These are phyloP conservation scores for Noturus placidus DNA, from an alignment of 2,113 vertebrate species.

Conservation along the genomic window DNA sequence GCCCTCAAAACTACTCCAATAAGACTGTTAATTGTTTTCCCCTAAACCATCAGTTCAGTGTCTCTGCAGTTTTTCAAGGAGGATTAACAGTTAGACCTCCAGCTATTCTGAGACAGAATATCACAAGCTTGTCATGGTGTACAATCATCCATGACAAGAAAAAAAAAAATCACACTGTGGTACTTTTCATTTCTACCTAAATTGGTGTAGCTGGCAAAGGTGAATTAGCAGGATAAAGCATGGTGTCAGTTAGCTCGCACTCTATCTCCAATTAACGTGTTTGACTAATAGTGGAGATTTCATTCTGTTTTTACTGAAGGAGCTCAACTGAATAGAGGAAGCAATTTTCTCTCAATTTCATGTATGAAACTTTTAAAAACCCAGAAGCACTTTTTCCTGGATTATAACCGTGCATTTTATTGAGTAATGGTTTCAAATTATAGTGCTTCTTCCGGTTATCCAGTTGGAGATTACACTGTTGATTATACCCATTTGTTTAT, in stretches of 20 bases:
- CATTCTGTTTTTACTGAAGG: neutral
- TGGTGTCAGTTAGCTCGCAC: neutral
- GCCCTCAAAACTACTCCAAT: too few relatives aligned
- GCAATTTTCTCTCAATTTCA: neutral
- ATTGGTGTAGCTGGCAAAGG: neutral
- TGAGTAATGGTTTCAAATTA: neutral
- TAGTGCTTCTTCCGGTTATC: neutral
- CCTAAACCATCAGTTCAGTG: neutral
- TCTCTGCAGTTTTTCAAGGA: neutral
- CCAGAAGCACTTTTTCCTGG: neutral
- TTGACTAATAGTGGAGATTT: neutral
- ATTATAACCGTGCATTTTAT: neutral
- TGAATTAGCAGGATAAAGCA: neutral
- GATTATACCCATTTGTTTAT: constrained; percentile 2
- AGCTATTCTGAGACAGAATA: neutral
- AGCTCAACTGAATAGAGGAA: neutral
- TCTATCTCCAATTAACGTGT: neutral
- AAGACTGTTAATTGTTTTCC: neutral
- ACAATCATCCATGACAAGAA: neutral
- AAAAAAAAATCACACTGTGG: neutral
- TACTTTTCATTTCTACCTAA: neutral
- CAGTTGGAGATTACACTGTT: neutral
- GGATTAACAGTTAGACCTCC: neutral
- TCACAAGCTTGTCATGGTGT: neutral
- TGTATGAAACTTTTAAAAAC: neutral